Evolutionary conservation across 2,113 vertebrate genomes (phyloP).

Genomic region (Elephantulus edwardii): DNA sequence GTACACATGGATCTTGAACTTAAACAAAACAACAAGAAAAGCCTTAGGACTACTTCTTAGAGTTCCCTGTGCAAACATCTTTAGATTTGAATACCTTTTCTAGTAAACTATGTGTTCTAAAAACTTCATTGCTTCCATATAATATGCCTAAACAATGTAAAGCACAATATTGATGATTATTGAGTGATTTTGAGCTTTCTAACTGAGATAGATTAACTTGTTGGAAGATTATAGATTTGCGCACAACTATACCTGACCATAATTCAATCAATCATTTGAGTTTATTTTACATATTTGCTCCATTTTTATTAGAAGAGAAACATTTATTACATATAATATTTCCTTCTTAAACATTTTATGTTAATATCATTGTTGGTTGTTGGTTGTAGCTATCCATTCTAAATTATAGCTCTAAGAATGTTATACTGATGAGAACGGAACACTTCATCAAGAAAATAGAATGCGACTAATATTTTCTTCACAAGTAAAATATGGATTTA

Average conservation of each 20-base stretch:
- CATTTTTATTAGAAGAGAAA: too few species aligned
- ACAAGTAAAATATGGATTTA: background rate
- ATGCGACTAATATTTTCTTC: background rate
- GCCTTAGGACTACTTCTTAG: background rate
- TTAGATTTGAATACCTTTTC: background rate
- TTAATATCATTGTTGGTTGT: background rate
- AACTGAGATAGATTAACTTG: too few species aligned
- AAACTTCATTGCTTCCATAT: background rate
- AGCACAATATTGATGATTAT: background rate
- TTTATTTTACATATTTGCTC: too few species aligned
- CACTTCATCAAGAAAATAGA: background rate
- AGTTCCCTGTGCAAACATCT: background rate
- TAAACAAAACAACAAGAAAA: background rate
- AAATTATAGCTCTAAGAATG: background rate
- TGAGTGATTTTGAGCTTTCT: too few species aligned
- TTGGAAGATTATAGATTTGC: too few species aligned
- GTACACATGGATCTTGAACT: background rate
- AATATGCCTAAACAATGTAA: background rate
- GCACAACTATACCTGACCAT: too few species aligned
- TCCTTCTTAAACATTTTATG: background rate
- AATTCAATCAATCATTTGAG: background rate
- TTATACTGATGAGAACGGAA: background rate
- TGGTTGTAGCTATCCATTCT: background rate
- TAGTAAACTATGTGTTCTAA: background rate
- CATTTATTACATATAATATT: too few species aligned